These are phyloP conservation scores for Parasteatoda lunata DNA, from an alignment of 2,888 invertebrate species.

Conservation along the genomic window DNA sequence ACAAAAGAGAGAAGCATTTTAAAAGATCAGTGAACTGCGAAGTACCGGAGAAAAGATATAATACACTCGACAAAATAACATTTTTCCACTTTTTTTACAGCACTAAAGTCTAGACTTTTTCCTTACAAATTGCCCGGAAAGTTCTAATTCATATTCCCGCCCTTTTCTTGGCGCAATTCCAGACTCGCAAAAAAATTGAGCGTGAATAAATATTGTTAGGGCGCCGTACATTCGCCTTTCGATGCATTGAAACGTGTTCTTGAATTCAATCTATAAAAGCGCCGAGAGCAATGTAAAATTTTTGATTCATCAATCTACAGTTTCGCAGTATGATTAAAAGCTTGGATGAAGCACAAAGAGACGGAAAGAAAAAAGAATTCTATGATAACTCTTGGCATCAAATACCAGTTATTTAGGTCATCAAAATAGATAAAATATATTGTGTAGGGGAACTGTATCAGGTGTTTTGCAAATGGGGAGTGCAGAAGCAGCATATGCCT, in stretches of 20 bases:
- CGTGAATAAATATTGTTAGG: neutral
- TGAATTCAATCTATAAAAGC: neutral
- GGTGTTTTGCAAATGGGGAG: no score
- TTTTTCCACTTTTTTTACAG: neutral
- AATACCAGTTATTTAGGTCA: no score
- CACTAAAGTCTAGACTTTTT: constrained; percentile 24
- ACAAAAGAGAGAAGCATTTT: neutral
- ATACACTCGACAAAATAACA: neutral
- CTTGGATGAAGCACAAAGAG: no score
- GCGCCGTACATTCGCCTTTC: neutral
- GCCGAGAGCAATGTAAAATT: no score
- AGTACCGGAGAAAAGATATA: neutral
- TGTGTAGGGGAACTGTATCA: no score
- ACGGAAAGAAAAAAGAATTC: no score
- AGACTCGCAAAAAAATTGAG: neutral
- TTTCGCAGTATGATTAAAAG: no score
- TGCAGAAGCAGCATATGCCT: no score
- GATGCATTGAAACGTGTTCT: neutral
- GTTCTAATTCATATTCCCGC: constrained; percentile 3
- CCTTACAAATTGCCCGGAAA: constrained; percentile 1
- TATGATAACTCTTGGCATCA: no score
- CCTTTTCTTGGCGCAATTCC: constrained; percentile 18
- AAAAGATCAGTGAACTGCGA: constrained; percentile 15
- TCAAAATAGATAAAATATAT: no score
- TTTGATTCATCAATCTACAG: no score